A percentile compares a stretch with the other conserved stretches of the same genome.
These are phyloP conservation scores for Heliconius sara DNA, from an alignment of 2,888 invertebrate genomes.

Conservation along the genomic window DNA sequence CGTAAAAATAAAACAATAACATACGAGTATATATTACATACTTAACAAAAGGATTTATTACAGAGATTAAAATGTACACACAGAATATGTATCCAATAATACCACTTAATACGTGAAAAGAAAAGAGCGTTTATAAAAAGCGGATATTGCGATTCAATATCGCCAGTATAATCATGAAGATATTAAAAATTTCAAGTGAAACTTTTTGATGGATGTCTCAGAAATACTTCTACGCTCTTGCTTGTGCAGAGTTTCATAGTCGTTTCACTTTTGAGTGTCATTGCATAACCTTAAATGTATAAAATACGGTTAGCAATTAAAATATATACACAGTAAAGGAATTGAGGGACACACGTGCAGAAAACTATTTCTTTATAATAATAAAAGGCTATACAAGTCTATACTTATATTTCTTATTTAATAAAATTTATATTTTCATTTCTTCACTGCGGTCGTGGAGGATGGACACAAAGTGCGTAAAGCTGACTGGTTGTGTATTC, in stretches of 20 bases:
- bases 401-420: neutral
- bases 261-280: slow-evolving; percentile 2
- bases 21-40: too few relatives aligned
- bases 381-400: neutral
- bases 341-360: slow-evolving; percentile 1
- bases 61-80: neutral
- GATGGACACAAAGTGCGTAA: too few relatives aligned
- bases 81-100: neutral
- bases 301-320: slow-evolving; percentile 14
- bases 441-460: too few relatives aligned
- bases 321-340: neutral
- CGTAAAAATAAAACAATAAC: too few relatives aligned
- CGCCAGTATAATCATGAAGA: slow-evolving; percentile 30
- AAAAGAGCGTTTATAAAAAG: slow-evolving; percentile 41
- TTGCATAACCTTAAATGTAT: neutral
- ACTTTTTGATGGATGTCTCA: slow-evolving; percentile 21
- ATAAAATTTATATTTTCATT: too few relatives aligned
- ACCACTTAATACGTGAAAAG: slow-evolving; percentile 7
- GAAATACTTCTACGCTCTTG: slow-evolving; percentile 10
- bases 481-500: too few relatives aligned
- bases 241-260: slow-evolving; percentile 7
- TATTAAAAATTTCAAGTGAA: slow-evolving; percentile 20
- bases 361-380: neutral
- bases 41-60: too few relatives aligned
- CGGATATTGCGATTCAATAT: slow-evolving; percentile 50